These are phyloP conservation scores for Mobula hypostoma DNA, from an alignment of 2,113 vertebrate species.

Conservation along the genomic window DNA sequence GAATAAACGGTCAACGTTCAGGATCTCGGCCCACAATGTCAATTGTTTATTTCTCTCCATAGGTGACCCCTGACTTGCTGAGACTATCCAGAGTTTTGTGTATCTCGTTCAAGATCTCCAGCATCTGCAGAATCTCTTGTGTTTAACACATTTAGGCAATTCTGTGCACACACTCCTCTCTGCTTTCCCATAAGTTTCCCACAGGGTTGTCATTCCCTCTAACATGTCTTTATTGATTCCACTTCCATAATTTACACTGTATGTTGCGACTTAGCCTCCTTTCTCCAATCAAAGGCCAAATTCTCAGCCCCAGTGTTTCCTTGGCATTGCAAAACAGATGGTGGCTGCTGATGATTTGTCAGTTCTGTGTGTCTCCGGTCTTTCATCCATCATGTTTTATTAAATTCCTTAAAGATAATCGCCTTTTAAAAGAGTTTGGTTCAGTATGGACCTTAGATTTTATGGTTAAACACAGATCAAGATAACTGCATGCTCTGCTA, in stretches of 20 bases:
- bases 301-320: not conserved
- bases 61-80: too few species aligned
- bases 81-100: too few species aligned
- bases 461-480: not conserved
- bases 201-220: too few species aligned
- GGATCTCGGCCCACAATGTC: too few species aligned
- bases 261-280: not conserved
- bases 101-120: too few species aligned
- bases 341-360: constrained; percentile 1
- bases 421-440: constrained; percentile 22
- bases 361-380: constrained; percentile 16
- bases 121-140: too few species aligned
- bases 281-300: not conserved
- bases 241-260: not conserved
- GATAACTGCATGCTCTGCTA: not conserved
- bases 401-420: constrained; percentile 2
- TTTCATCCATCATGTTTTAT: constrained; percentile 9
- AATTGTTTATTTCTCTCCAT: too few species aligned
- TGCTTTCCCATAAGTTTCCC: not conserved
- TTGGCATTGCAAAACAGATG: constrained; percentile 14
- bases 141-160: not conserved
- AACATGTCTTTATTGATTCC: not conserved
- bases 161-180: not conserved
- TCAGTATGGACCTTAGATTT: not conserved
- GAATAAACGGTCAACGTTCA: too few species aligned